Percentiles rank a stretch among this genome's conserved stretches.
Conservation (phyloP, 2,888 invertebrate genomes). For the Harpalus rufipes region DNA sequence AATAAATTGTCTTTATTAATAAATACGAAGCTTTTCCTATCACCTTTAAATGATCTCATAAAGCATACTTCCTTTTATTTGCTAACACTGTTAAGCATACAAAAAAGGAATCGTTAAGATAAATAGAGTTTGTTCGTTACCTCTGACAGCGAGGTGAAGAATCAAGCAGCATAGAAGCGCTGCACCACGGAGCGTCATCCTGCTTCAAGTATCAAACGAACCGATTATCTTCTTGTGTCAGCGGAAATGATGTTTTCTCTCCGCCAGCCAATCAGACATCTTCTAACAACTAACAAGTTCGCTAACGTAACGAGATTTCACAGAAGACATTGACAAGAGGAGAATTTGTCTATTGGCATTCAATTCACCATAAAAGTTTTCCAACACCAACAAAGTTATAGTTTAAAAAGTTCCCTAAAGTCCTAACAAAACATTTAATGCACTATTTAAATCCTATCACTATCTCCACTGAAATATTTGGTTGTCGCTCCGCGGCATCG, state of each 20-base stretch:
- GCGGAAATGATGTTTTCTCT: slow-evolving; percentile 62
- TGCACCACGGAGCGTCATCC: slow-evolving; percentile 48
- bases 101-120: not conserved
- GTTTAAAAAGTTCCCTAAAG: slow-evolving; percentile 6
- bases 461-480: not conserved
- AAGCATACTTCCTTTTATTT: not conserved
- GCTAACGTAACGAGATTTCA: slow-evolving; percentile 58
- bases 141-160: slow-evolving; percentile 53
- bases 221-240: slow-evolving; percentile 61
- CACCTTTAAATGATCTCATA: no score
- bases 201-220: slow-evolving; percentile 48
- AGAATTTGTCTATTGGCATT: no score
- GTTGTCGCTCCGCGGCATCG: no score
- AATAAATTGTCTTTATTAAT: no score
- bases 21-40: no score
- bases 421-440: slow-evolving; percentile 10
- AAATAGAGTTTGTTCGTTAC: slow-evolving; percentile 26
- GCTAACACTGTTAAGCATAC: not conserved
- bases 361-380: slow-evolving; percentile 11
- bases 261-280: slow-evolving; percentile 61
- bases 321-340: not conserved
- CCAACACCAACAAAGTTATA: slow-evolving; percentile 6
- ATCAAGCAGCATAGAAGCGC: slow-evolving; percentile 49
- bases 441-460: not conserved
- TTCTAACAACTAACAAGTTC: slow-evolving; percentile 59